Base-by-base conservation (phyloP, 2,113 vertebrate species). In the Trachemys scripta region DNA sequence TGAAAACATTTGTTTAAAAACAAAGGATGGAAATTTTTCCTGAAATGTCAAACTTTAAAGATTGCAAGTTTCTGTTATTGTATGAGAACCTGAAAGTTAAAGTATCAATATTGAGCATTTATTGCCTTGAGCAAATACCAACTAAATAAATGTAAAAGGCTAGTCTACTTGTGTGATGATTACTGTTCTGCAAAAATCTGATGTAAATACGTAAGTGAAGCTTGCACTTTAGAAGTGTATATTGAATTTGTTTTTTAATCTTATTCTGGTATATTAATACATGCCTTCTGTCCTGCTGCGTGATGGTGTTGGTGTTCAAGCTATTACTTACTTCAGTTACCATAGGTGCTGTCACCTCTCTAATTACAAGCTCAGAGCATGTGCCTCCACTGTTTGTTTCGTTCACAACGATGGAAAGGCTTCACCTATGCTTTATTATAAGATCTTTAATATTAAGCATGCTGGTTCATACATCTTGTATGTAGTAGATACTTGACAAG, bases 201-300 rank as follows among this genome's bases (percentile, higher is more conserved):
- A 65, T n/a, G 31, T n/a, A n/a, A 13, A 5, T 27, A 65, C 6
- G 5, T 12, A 65, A 65, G 14, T 35, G 62, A 65, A 65, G 14
- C 6, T 17, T 35, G 27, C 31, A 65, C 31, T 31, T 65, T 6
- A 65, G 12, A 29, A 31, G 35, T 17, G 13, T 65, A 14, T 65
- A 35, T 35, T 35, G 31, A 65, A n/a, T 17, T 65, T n/a, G 27
- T 59, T 35, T 65, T 75, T 3, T 16, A 69, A 53, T 45, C n/a
- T 25, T 19, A 8, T 47, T 5, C 14, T 35, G 86, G 17, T 79
- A 35, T 49, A 0, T 1, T 2, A 2, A 45, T 59, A 76, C 6
- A 2, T 56, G 8, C 31, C n/a, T 35, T 87, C n/a, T 35, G 31
- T 17, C 13, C 3, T 82, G 53, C 27, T 87, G 1, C 6, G 42